Percentiles rank a stretch among this genome's conserved stretches.
phyloP scores from a whole-genome alignment of 2,113 vertebrate genomes.

The Jaculus jaculus region DNA sequence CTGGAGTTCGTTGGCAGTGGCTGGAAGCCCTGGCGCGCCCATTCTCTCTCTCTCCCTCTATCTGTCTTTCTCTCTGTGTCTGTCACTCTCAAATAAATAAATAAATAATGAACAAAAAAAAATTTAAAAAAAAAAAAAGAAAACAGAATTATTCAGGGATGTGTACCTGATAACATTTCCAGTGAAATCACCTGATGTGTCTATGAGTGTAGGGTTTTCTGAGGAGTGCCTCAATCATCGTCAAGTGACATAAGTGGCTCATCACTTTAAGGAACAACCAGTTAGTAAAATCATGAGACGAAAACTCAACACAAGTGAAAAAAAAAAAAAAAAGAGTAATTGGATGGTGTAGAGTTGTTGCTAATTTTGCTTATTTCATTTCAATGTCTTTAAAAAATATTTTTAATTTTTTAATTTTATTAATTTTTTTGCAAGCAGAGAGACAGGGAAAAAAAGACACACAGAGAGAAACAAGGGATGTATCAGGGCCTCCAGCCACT shows the following conservation, averaged over 20 bases:
- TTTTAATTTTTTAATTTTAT: no score
- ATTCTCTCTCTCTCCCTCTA: no score
- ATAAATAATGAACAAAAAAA: no score
- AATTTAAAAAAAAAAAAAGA: no score
- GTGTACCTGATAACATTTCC: constrained; percentile 20
- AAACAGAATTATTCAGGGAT: neutral
- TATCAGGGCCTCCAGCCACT: no score
- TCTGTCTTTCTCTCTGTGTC: no score
- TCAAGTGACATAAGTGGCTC: neutral
- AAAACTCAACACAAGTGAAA: neutral
- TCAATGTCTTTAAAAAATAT: neutral
- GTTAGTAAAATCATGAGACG: constrained; percentile 37
- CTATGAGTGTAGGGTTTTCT: constrained; percentile 27
- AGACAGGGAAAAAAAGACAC: no score
- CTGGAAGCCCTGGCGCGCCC: no score
- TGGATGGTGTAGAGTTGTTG: neutral
- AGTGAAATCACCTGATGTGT: neutral
- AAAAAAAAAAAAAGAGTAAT: neutral
- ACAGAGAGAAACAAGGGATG: no score
- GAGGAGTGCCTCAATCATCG: neutral
- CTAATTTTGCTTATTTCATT: neutral
- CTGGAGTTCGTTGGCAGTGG: no score
- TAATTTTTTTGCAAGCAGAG: no score
- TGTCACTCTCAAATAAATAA: no score
- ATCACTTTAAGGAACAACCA: neutral